phyloP scores from a whole-genome alignment of 2,797 vertebrate genomes.

The Cynopterus sphinx region DNA sequence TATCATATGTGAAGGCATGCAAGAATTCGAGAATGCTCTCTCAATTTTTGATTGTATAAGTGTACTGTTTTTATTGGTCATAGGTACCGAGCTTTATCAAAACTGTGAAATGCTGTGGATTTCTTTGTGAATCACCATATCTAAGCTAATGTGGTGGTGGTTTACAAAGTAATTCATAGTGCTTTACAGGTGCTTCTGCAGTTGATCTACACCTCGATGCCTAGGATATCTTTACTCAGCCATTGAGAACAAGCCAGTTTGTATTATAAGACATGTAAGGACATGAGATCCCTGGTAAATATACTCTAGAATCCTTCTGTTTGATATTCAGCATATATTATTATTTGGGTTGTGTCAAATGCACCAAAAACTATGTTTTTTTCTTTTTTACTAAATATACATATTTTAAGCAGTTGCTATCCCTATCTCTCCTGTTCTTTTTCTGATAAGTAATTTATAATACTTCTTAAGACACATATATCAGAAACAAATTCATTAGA shows the following conservation, averaged over 20 bases:
- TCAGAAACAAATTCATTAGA: background rate
- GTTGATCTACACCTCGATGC: conserved; percentile 55
- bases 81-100: conserved; percentile 60
- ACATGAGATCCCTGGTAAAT: conserved; percentile 45
- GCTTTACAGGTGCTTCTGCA: conserved; percentile 73
- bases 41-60: background rate
- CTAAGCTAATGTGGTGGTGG: conserved; percentile 76
- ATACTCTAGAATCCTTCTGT: background rate
- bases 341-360: conserved; percentile 14
- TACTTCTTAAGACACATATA: background rate
- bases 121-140: conserved; percentile 82
- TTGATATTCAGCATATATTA: background rate
- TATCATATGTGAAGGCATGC: background rate
- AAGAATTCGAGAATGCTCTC: background rate
- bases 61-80: conserved; percentile 56
- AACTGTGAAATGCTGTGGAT: conserved; percentile 79
- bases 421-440: background rate
- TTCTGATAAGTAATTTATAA: background rate
- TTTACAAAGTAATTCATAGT: conserved; percentile 80
- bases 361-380: conserved; percentile 7
- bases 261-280: conserved; percentile 34
- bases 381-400: conserved; percentile 1
- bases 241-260: conserved; percentile 47
- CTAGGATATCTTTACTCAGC: conserved; percentile 48
- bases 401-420: background rate